Percentiles rank a stretch among this genome's conserved stretches.
Conservation (phyloP, 2,113 vertebrate species). For the Todiramphus saurophagus region DNA sequence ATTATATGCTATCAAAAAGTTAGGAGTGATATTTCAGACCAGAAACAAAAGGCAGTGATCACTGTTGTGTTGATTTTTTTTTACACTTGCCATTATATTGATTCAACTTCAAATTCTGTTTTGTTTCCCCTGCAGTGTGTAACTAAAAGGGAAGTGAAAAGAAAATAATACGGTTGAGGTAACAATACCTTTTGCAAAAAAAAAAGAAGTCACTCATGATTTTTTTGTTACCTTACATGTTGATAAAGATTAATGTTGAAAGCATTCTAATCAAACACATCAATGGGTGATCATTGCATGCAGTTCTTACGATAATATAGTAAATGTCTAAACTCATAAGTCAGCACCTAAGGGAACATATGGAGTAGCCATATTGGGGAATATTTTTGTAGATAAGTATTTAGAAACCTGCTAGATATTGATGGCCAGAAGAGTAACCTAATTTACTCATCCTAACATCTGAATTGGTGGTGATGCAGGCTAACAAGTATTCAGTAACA, state of each 20-base stretch:
- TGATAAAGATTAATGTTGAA: neutral
- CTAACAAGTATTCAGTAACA: neutral
- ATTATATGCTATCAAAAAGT: neutral
- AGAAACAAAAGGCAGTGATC: neutral
- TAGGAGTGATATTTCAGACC: neutral
- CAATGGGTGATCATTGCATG: neutral
- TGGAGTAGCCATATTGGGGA: neutral
- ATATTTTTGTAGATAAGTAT: neutral
- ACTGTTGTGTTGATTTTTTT: neutral
- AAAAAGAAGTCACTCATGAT: neutral
- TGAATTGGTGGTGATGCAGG: neutral
- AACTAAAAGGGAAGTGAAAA: neutral
- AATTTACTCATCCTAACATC: neutral
- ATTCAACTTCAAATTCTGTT: neutral
- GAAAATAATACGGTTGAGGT: neutral
- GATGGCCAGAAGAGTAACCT: neutral
- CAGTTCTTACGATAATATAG: neutral
- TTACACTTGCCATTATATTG: neutral
- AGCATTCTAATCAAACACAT: neutral
- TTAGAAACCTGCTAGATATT: constrained; percentile 3
- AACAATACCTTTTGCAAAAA: neutral
- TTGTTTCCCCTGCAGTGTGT: neutral
- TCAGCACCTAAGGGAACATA: neutral
- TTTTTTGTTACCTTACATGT: neutral
- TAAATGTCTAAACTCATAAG: neutral